Percentiles rank a stretch among this genome's conserved stretches.
phyloP scores from a whole-genome alignment of 2,113 vertebrate genomes.

The Neotragus pygmaeus region DNA sequence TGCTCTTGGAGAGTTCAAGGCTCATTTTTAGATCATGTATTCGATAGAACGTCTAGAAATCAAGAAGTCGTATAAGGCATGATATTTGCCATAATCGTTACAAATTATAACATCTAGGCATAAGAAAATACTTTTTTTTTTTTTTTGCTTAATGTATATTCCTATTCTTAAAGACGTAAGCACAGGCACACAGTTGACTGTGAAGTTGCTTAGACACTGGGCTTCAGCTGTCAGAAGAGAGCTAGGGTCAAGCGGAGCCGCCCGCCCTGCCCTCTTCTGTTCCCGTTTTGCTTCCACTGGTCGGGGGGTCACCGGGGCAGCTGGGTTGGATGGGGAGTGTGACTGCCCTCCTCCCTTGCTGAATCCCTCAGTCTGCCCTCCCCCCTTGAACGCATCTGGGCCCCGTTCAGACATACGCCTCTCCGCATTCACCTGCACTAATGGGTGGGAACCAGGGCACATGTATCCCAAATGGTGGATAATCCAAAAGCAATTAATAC shows the following conservation, averaged over 20 bases:
- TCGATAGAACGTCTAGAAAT: neutral
- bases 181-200: neutral
- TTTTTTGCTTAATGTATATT: neutral
- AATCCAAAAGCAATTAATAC: slow-evolving; percentile 59
- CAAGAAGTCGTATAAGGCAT: neutral
- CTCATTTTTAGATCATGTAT: neutral
- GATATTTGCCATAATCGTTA: neutral
- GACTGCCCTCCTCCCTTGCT: neutral
- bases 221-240: neutral
- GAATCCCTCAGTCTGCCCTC: neutral
- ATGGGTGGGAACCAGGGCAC: neutral
- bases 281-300: neutral
- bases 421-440: neutral
- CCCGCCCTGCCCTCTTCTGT: neutral
- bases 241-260: neutral
- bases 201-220: neutral
- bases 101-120: neutral
- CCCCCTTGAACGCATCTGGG: neutral
- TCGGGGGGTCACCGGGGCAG: neutral
- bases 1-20: neutral
- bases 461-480: neutral
- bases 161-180: neutral
- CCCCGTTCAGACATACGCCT: neutral
- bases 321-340: neutral
- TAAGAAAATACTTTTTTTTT: neutral